A percentile compares a stretch with the other conserved stretches of the same genome.
phyloP scores from a whole-genome alignment of 2,888 invertebrate species.

The Drosophila suboccidentalis region DNA sequence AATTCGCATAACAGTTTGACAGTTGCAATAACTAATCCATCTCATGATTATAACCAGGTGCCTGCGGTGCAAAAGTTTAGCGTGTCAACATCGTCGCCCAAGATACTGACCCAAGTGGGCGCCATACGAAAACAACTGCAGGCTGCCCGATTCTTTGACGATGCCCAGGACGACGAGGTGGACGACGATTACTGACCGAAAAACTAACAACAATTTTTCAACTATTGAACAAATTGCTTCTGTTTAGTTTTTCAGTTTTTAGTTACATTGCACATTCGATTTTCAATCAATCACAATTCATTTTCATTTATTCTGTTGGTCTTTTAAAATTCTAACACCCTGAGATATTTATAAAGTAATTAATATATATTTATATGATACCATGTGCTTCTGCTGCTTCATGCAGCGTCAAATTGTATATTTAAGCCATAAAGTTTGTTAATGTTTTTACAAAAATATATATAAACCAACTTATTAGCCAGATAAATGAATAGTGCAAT shows the following conservation, averaged over 20 bases:
- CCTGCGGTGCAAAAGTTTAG: constrained; percentile 88
- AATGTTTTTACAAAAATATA: constrained; percentile 58
- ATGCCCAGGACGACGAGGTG: constrained; percentile 11
- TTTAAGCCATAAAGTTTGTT: constrained; percentile 71
- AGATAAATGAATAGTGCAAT: background rate
- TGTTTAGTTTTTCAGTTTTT: constrained; percentile 22
- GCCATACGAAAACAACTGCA: constrained; percentile 90
- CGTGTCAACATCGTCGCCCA: constrained; percentile 80
- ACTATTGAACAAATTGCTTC: constrained; percentile 31
- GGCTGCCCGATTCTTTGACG: constrained; percentile 87
- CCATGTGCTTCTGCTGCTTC: constrained; percentile 70
- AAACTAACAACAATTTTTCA: constrained; percentile 43
- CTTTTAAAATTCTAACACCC: constrained; percentile 17
- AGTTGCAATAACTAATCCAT: background rate
- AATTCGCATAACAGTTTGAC: background rate
- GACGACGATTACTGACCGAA: constrained; percentile 52
- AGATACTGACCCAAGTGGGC: constrained; percentile 89
- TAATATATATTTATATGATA: constrained; percentile 29
- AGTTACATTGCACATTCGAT: constrained; percentile 18
- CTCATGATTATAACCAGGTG: constrained; percentile 84
- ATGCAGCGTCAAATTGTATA: constrained; percentile 47
- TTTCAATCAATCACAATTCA: constrained; percentile 15
- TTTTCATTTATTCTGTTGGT: constrained; percentile 20
- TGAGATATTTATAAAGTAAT: constrained; percentile 48
- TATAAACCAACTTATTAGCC: constrained; percentile 23